Evolutionary conservation across 2,113 vertebrate species (phyloP).

Genomic region (Tor tambroides): DNA sequence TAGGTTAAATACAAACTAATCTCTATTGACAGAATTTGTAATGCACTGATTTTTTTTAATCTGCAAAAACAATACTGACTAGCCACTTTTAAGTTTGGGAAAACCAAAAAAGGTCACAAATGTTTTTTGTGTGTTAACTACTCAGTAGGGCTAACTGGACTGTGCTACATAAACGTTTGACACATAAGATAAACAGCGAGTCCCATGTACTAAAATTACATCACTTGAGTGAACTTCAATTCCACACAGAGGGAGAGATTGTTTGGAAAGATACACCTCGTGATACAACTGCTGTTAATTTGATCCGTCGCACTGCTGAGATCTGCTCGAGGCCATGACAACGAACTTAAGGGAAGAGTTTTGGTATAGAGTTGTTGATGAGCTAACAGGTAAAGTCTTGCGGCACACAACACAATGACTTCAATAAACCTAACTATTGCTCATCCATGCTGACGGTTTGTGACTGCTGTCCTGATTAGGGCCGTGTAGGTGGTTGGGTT

Average conservation of each 20-base stretch:
- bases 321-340: constrained; percentile 9
- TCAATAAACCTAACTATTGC: constrained; percentile 13
- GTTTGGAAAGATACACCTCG: constrained; percentile 14
- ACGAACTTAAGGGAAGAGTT: constrained; percentile 3
- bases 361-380: background rate
- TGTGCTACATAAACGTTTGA: background rate
- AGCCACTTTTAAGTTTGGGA: background rate
- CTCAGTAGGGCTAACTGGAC: background rate
- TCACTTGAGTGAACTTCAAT: constrained; percentile 16
- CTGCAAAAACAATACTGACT: background rate
- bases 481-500: constrained; percentile 45
- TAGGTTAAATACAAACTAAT: background rate
- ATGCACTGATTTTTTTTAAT: background rate
- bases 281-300: background rate
- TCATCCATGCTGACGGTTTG: constrained; percentile 10
- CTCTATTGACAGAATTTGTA: background rate
- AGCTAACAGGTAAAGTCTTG: constrained; percentile 27
- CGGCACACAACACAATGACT: background rate
- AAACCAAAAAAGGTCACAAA: background rate
- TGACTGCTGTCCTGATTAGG: constrained; percentile 29
- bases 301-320: background rate
- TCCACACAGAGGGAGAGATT: background rate
- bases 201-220: background rate
- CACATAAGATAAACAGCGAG: background rate
- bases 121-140: background rate